Evolutionary conservation across 2,797 vertebrate species (phyloP), one percentile per base, ranked within the genome.

Genomic region (Gymnodraco acuticeps): DNA sequence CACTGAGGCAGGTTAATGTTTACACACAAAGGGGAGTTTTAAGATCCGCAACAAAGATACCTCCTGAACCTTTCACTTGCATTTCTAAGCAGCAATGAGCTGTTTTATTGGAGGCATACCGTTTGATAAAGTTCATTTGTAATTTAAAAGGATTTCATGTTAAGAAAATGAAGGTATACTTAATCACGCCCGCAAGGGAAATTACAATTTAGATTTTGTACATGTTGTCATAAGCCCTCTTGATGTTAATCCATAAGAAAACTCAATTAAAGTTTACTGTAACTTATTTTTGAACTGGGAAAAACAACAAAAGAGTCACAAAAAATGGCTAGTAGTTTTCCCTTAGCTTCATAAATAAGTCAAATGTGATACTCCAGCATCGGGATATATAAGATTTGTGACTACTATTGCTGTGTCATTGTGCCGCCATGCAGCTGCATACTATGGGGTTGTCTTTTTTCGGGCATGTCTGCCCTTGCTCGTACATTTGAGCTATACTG

Each of bases 1-100:
- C 69, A 38, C 88, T 50, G 82, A 75, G 86, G 42, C 61, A 17
- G 70, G 76, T 82, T 86, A 75, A 83, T 87, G 78, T 84, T 86
- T 77, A 85, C 75, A 75, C 74, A 47, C 74, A 63, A 19, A 65
- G 54, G 19, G 23, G 54, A 27, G 47, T 54, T 70, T 58, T 50
- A 58, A 65, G 50, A n/a, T 58, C 66, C 2, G 4, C 27, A 33
- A 73, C 61, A 27, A 60, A 60, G 19, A 52, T 20, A 67, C 56
- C 31, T 23, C 23, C 23, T 56, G 43, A 55, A 62, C 74, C 74
- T 52, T 47, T 50, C 19, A 72, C 53, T 53, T 67, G 23, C 51
- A 46, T 15, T 38, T 42, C 10, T 4, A 16, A 80, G 41, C 69
- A 55, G 31, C 65, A 47, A 27, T 73, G 67, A 15, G 52, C 23